phyloP scores from a whole-genome alignment of 2,888 invertebrate genomes.

The Rhagonycha fulva region DNA sequence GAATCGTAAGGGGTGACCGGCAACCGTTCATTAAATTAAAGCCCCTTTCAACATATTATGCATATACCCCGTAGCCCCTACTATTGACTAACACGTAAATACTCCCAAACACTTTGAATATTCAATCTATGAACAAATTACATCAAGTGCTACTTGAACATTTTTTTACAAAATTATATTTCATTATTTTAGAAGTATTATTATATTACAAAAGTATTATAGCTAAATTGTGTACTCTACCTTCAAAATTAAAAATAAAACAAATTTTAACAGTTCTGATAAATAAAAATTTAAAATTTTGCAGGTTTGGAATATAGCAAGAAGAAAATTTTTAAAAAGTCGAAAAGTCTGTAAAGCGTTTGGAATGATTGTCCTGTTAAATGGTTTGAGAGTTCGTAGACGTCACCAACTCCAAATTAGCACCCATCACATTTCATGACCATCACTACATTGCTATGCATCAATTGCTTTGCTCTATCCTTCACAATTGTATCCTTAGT shows the following conservation, averaged over 20 bases:
- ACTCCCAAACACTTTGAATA: slow-evolving; percentile 30
- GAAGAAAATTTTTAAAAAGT: neutral
- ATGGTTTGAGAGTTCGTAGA: slow-evolving; percentile 37
- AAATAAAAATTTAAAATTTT: neutral
- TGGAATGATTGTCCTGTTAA: slow-evolving; percentile 30
- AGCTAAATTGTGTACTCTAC: too few species aligned
- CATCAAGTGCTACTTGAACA: neutral
- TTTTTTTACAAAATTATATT: neutral
- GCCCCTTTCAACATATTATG: slow-evolving; percentile 44
- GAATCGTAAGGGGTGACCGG: slow-evolving; percentile 31
- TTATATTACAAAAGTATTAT: too few species aligned
- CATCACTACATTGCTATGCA: slow-evolving; percentile 42
- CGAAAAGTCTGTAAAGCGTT: slow-evolving; percentile 19
- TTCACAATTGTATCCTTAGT: slow-evolving; percentile 14
- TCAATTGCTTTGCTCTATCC: slow-evolving; percentile 36
- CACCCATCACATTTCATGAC: slow-evolving; percentile 42
- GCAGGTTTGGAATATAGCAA: neutral
- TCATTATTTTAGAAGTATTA: neutral
- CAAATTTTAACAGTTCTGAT: neutral
- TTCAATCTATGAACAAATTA: neutral
- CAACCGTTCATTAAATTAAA: slow-evolving; percentile 41
- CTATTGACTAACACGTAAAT: slow-evolving; percentile 32
- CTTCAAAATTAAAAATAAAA: too few species aligned
- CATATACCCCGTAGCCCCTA: slow-evolving; percentile 37
- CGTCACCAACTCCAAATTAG: slow-evolving; percentile 39